Evolutionary conservation across 2,797 vertebrate genomes (phyloP).

Genomic region (Allenopithecus nigroviridis): DNA sequence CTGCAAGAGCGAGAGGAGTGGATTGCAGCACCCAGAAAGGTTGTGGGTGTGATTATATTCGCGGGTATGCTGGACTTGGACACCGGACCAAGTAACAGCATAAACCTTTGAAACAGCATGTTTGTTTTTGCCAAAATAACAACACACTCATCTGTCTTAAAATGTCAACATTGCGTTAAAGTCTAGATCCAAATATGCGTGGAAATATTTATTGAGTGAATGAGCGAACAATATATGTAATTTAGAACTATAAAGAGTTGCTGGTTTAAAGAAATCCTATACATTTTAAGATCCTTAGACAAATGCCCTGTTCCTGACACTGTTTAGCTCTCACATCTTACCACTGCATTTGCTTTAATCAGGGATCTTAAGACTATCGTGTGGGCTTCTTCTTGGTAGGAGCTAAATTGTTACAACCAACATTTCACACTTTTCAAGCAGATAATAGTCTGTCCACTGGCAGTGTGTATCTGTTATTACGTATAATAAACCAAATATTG

Average conservation of each 20-base stretch:
- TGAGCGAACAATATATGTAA: neutral
- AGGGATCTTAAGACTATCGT: neutral
- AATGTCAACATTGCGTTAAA: slow-evolving; percentile 52
- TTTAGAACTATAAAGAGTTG: slow-evolving; percentile 24
- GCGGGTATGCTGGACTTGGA: slow-evolving; percentile 38
- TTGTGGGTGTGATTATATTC: slow-evolving; percentile 67
- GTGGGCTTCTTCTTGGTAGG: neutral
- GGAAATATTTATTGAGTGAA: slow-evolving; percentile 43
- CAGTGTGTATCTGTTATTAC: neutral
- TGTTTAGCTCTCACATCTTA: neutral
- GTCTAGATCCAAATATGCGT: slow-evolving; percentile 42
- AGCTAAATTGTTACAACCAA: neutral
- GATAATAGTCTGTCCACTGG: neutral
- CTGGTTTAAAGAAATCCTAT: neutral
- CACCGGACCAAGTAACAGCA: slow-evolving; percentile 57
- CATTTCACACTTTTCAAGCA: neutral
- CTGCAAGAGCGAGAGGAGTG: slow-evolving; percentile 64
- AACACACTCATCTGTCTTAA: slow-evolving; percentile 33
- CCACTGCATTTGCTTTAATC: neutral
- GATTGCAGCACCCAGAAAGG: slow-evolving; percentile 67
- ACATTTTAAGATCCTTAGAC: neutral
- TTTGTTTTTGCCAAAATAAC: slow-evolving; percentile 58
- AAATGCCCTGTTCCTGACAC: neutral
- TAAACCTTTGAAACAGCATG: slow-evolving; percentile 40
- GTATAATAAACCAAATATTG: slow-evolving; percentile 27